Percentiles rank a stretch among this genome's conserved stretches.
Evolutionary conservation across 2,113 vertebrate species (phyloP).

Genomic region (Dasypus novemcinctus): DNA sequence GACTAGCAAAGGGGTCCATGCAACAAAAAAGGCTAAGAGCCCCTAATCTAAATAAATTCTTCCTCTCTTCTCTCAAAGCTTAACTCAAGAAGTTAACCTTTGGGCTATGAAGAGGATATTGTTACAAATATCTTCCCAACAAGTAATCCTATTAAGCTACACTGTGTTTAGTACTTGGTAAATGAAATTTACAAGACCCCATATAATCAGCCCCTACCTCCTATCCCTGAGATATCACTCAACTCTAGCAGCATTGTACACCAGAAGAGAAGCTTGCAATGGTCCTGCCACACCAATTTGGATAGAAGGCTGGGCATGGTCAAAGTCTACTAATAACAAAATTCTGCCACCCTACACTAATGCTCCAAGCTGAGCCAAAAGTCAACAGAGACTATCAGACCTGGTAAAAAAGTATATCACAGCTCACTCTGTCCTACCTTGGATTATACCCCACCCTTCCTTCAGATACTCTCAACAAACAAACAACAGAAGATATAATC

Average conservation of each 20-base stretch:
- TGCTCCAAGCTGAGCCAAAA: not conserved
- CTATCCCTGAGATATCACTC: not conserved
- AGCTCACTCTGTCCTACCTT: not conserved
- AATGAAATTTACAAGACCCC: not conserved
- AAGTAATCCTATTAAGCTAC: constrained; percentile 1
- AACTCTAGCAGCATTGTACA: not conserved
- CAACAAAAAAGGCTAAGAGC: no score
- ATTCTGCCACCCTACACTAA: constrained; percentile 21
- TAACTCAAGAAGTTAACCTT: constrained; percentile 19
- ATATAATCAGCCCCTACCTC: not conserved
- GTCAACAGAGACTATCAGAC: not conserved
- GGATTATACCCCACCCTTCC: not conserved
- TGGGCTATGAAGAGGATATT: not conserved
- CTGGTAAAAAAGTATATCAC: not conserved
- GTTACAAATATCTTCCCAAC: constrained; percentile 20
- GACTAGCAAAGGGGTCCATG: no score
- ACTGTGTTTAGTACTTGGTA: not conserved
- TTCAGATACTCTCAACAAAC: constrained; percentile 21
- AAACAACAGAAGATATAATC: constrained; percentile 12
- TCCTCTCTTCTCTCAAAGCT: not conserved
- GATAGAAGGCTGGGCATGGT: not conserved
- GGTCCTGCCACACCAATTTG: not conserved
- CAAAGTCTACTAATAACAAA: constrained; percentile 36
- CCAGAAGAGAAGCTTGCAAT: constrained; percentile 21
- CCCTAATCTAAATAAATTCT: not conserved